Evolutionary conservation across 2,797 vertebrate species (phyloP), one percentile per base, ranked within the genome.

Genomic region (Petrocephalus schoutedeni): DNA sequence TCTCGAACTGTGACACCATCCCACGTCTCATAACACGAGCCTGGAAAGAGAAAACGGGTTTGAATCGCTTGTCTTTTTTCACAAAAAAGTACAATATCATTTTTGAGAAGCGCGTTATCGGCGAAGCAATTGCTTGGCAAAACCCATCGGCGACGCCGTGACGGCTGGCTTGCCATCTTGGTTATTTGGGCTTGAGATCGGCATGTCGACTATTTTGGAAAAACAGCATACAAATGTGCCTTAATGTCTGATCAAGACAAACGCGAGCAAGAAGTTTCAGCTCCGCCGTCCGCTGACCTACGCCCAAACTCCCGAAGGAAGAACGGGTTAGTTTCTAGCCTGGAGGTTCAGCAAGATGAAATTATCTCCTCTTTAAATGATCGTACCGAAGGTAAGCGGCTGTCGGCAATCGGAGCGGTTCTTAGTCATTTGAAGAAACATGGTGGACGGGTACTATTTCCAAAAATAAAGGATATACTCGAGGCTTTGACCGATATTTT

Each of bases 401-500:
- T 74, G 14, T 41, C 67, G 32, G 67, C 67, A 21, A 16, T 36
- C 16, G 28, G 57, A 36, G 23, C 23, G 59, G 2, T 64, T 64
- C 28, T 64, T 86, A 54, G 80, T 23, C 59, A 53, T 71, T 21
- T 71, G 19, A 71, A 14, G 23, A 53, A 56, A 85, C 28, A 56
- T 28, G 67, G 59, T 21, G 10, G 61, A 71, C 67, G 67, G 67
- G 32, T 59, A 36, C 28, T 21, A 28, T 87, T 67, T 87, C 45
- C 61, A 49, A 71, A 51, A 71, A 91, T 91, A 32, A 92, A 90
- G 32, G 91, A 91, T 0, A 74, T 94, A 64, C 92, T 92, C n/a
- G 89, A 91, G 51, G 91, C 90, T 14, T 87, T 92, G 85, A 89
- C 32, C 67, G 91, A 92, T 53, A 92, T 91, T 56, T 91, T 93